These are phyloP conservation scores for Orthosia cruda DNA, from an alignment of 2,888 invertebrate species.

Conservation along the genomic window DNA sequence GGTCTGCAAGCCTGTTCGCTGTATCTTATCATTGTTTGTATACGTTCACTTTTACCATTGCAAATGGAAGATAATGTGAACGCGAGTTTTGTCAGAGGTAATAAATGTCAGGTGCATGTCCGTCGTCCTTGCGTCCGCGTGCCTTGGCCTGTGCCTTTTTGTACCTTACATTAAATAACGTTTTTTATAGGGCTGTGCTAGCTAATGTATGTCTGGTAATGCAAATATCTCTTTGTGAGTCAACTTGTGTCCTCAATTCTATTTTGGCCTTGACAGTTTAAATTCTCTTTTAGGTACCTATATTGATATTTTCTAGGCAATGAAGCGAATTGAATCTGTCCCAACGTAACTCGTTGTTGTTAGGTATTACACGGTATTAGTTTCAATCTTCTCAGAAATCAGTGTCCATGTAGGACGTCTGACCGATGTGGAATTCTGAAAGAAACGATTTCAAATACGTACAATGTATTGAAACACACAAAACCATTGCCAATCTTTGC, in stretches of 20 bases:
- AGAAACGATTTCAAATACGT: neutral
- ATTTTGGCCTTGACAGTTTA: constrained; percentile 3
- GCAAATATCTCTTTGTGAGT: constrained; percentile 25
- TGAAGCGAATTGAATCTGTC: neutral
- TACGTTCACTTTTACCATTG: constrained; percentile 58
- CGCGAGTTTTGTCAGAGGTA: constrained; percentile 75
- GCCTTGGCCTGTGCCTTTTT: constrained; percentile 58
- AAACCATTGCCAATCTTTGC: neutral
- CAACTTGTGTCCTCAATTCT: constrained; percentile 15
- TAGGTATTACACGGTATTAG: neutral
- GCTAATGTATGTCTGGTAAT: constrained; percentile 37
- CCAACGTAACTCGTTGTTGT: neutral
- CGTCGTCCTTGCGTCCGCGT: constrained; percentile 64
- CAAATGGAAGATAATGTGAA: constrained; percentile 76
- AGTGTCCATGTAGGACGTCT: too few species aligned
- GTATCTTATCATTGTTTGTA: constrained; percentile 31
- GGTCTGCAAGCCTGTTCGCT: neutral
- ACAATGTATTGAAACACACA: neutral
- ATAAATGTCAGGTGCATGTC: constrained; percentile 80
- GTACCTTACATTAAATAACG: constrained; percentile 46
- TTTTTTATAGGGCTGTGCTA: constrained; percentile 46
- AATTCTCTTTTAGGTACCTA: neutral
- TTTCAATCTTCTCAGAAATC: neutral
- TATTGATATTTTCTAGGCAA: neutral
- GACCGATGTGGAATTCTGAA: too few species aligned